Conservation (phyloP, 2,113 vertebrate genomes). For the Myiozetetes cayanensis region DNA sequence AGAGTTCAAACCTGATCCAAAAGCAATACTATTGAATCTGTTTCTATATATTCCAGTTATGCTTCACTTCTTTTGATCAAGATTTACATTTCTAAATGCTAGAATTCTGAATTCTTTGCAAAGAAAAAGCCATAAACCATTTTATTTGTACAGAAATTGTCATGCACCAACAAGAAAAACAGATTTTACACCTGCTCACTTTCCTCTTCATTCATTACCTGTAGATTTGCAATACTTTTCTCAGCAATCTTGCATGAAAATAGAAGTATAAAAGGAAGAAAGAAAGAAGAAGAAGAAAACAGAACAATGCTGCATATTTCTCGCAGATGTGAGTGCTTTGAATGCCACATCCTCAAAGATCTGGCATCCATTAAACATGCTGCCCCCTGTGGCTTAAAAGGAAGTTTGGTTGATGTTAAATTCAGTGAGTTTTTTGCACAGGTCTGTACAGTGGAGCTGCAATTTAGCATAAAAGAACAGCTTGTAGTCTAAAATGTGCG, state of each 20-base stretch:
- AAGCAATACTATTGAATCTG: background rate
- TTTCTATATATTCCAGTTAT: background rate
- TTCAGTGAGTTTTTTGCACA: background rate
- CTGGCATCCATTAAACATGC: background rate
- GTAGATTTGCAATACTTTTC: background rate
- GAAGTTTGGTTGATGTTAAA: background rate
- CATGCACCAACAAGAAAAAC: background rate
- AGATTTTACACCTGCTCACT: background rate
- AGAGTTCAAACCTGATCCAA: background rate
- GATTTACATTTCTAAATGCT: background rate
- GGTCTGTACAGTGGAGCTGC: background rate
- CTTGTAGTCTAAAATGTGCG: background rate
- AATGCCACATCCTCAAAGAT: background rate
- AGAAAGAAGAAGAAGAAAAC: background rate
- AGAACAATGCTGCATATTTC: background rate
- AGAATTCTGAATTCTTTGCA: background rate
- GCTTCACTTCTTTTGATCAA: background rate
- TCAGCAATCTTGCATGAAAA: background rate
- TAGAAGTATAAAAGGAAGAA: background rate
- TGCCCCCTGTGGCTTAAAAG: background rate
- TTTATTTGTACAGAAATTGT: background rate
- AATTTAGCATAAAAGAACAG: background rate
- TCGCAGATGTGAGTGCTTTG: background rate
- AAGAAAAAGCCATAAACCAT: background rate
- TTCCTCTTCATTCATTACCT: background rate